Conservation (phyloP, 2,113 vertebrate species). For the human (Homo sapiens) region DNA sequence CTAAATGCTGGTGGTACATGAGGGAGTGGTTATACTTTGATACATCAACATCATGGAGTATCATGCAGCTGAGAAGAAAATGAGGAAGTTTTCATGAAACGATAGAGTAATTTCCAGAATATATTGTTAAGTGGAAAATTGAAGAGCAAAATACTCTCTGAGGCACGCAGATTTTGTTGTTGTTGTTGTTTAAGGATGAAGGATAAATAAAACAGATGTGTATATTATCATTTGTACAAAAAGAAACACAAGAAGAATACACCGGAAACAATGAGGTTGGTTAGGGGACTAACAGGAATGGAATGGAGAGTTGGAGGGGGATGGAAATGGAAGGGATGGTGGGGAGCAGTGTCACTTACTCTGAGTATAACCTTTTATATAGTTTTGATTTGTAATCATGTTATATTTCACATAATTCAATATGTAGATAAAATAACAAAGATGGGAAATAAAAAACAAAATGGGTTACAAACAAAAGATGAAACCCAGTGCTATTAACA, state of each 20-base stretch:
- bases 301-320: background rate
- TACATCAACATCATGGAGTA: background rate
- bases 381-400: background rate
- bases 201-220: background rate
- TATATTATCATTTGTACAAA: background rate
- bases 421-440: background rate
- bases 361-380: background rate
- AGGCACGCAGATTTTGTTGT: background rate
- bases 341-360: background rate
- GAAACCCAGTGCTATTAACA: background rate
- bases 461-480: background rate
- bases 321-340: background rate
- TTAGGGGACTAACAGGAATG: background rate
- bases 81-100: background rate
- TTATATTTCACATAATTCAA: background rate
- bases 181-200: background rate
- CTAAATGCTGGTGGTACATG: background rate
- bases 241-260: conserved; percentile 27
- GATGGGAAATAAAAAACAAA: conserved; percentile 13
- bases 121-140: background rate
- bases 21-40: background rate
- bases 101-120: background rate
- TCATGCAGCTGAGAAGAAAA: background rate
- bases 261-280: background rate
- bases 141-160: background rate